These are phyloP conservation scores for Macaca fascicularis DNA, from an alignment of 2,113 vertebrate genomes.

Conservation along the genomic window DNA sequence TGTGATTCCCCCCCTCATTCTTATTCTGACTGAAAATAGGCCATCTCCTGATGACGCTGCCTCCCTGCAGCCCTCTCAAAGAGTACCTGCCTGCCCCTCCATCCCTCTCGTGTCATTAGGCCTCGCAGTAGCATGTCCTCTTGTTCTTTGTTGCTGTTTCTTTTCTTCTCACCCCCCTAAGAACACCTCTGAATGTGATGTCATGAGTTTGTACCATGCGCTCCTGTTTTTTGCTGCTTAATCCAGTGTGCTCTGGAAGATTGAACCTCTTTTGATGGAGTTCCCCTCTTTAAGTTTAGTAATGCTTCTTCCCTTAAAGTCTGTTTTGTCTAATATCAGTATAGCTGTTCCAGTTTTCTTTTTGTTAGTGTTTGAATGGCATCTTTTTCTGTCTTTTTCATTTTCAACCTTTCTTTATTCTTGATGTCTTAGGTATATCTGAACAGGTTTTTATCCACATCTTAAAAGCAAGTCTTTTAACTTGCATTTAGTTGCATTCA, in stretches of 20 bases:
- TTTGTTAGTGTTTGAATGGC: background rate
- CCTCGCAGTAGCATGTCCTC: background rate
- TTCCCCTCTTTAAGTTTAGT: background rate
- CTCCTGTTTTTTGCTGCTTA: background rate
- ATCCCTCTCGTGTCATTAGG: background rate
- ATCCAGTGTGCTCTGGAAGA: background rate
- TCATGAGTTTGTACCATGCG: background rate
- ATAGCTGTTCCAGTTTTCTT: background rate
- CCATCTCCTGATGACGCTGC: background rate
- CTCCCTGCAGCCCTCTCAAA: background rate
- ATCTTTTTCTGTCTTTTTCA: background rate
- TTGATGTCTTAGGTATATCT: background rate
- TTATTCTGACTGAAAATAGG: background rate
- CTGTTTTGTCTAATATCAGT: background rate
- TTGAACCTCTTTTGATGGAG: background rate
- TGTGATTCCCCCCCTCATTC: background rate
- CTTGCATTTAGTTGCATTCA: background rate
- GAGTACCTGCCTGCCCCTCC: no score
- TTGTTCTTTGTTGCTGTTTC: background rate
- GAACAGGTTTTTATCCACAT: background rate
- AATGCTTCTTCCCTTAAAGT: background rate
- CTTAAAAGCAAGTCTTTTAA: background rate
- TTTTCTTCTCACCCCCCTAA: background rate
- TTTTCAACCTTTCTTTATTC: background rate
- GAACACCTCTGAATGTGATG: background rate